These are phyloP conservation scores for Macaca fascicularis DNA, from an alignment of 2,113 vertebrate genomes.

Conservation along the genomic window DNA sequence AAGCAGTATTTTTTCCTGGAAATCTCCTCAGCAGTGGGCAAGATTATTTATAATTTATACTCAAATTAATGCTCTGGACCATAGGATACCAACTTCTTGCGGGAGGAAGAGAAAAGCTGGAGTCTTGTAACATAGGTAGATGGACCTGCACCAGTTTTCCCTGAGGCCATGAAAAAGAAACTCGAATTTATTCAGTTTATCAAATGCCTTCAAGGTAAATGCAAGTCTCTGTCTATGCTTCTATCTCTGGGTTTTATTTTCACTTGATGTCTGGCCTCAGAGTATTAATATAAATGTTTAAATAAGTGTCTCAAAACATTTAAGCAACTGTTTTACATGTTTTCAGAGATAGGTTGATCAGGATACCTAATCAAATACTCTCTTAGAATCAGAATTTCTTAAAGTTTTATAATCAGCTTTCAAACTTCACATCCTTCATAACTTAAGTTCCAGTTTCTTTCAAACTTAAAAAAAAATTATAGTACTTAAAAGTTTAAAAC, in stretches of 20 bases:
- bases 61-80: background rate
- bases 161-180: background rate
- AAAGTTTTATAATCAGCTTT: background rate
- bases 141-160: background rate
- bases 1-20: background rate
- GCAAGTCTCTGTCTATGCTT: background rate
- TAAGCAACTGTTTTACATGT: background rate
- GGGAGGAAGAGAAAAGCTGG: fast-evolving
- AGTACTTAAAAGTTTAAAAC: background rate
- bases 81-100: background rate
- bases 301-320: background rate
- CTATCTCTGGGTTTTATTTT: background rate
- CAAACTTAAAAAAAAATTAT: background rate
- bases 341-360: background rate
- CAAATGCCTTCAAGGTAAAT: background rate
- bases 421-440: background rate
- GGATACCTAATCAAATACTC: background rate
- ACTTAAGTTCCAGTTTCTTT: background rate
- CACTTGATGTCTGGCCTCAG: background rate
- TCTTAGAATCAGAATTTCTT: background rate
- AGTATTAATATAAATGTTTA: background rate
- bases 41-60: background rate
- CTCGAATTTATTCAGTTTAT: background rate
- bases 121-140: background rate
- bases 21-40: background rate